phyloP scores from a whole-genome alignment of 2,888 invertebrate species.

The Ceramica pisi region DNA sequence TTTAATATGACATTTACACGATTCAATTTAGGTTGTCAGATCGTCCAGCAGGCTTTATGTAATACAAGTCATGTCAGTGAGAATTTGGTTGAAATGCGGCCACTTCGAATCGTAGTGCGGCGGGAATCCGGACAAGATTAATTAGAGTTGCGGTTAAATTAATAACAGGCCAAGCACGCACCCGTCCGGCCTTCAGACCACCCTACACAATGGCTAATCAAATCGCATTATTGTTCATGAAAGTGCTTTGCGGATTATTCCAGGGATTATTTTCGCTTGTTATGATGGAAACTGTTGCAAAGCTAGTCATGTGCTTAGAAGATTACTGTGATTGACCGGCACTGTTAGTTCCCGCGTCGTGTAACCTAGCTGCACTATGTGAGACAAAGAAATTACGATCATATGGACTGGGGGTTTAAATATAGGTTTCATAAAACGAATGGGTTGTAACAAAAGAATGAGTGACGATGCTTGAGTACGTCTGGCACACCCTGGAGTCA shows the following conservation, averaged over 20 bases:
- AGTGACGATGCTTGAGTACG: conserved; percentile 21
- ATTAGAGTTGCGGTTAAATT: conserved; percentile 88
- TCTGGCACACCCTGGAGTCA: conserved; percentile 24
- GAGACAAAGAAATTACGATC: conserved; percentile 9
- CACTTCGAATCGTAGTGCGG: conserved; percentile 71
- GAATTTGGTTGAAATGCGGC: conserved; percentile 69
- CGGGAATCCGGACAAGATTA: conserved; percentile 87
- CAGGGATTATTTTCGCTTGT: conserved; percentile 43
- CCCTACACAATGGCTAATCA: conserved; percentile 76
- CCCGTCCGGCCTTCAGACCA: conserved; percentile 70
- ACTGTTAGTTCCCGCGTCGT: conserved; percentile 13
- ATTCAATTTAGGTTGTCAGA: conserved; percentile 66
- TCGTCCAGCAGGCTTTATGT: conserved; percentile 52
- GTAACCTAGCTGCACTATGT: conserved; percentile 1
- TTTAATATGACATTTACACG: conserved; percentile 57
- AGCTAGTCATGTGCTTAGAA: conserved; percentile 28
- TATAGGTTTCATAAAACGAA: conserved; percentile 30
- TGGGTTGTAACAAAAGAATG: conserved; percentile 33
- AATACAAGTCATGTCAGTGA: conserved; percentile 68
- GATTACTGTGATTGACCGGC: conserved; percentile 32
- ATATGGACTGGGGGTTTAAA: not conserved
- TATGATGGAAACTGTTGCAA: conserved; percentile 30
- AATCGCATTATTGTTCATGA: conserved; percentile 75
- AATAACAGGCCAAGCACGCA: conserved; percentile 84
- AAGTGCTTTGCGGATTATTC: conserved; percentile 68